Evolutionary conservation across 2,797 vertebrate species (phyloP), one percentile per base, ranked within the genome.

Genomic region (Eulemur albifrons): DNA sequence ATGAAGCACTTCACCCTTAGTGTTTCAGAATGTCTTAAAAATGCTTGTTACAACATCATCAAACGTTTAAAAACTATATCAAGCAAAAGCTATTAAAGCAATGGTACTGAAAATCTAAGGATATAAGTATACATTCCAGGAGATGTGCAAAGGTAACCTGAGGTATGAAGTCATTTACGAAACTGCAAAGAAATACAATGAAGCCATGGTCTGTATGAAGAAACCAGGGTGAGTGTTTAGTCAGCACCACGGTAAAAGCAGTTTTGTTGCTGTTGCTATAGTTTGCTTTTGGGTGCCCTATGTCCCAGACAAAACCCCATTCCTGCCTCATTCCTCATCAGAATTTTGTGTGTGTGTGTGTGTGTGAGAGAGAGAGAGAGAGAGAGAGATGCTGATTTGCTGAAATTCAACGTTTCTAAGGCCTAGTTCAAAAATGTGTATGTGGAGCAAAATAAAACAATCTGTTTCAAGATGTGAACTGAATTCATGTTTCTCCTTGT

Each of bases 161-260:
- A 32, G 23, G 17, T 9, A 23, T 0, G 30, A 38, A 23, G 81
- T 10, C 40, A 18, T 11, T 70, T 30, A 32, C 25, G 43, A 25
- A 40, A 43, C 10, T 6, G 38, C 63, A 10, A 27, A 67, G 23
- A 57, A 30, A 52, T 8, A 0, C 7, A 18, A 4, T 4, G 40
- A 50, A 23, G 18, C 54, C 20, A 0, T 0, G 4, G 7, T 27
- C 45, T 30, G 5, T 5, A 7, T 0, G 23, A 48, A 61, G 63
- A 54, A 48, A 6, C 2, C 15, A 25, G 50, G 2, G 3, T 30
- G 75, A 23, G 35, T 13, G 3, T 21, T 4, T 6, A 10, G 23
- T 43, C 11, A 52, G 25, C 17, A 35, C 15, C 65, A n/a, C 0
- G 18, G 38, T 12, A 35, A 13, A 52, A 38, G n/a, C 5, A 38